phyloP scores from a whole-genome alignment of 2,888 invertebrate species.

The Ochropacha duplaris region DNA sequence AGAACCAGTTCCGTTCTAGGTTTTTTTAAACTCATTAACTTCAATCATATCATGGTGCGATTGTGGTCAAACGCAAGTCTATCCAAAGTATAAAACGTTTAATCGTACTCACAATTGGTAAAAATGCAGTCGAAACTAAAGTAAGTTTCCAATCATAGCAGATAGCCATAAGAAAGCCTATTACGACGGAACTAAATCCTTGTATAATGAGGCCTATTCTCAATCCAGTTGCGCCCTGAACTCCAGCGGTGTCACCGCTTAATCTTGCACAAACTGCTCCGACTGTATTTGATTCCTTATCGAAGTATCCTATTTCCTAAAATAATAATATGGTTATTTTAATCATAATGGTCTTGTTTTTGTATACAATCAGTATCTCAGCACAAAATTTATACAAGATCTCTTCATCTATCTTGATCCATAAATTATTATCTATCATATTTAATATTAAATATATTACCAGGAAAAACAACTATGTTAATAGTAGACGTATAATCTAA shows the following conservation, averaged over 20 bases:
- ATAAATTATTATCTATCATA: too few species aligned
- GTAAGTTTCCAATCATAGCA: constrained; percentile 85
- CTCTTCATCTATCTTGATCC: too few species aligned
- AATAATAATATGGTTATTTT: not conserved
- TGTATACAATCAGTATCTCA: too few species aligned
- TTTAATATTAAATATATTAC: too few species aligned
- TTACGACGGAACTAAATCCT: constrained; percentile 82
- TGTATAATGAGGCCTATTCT: constrained; percentile 84
- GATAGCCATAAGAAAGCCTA: constrained; percentile 83
- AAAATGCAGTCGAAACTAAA: constrained; percentile 81
- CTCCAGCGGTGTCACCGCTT: constrained; percentile 85
- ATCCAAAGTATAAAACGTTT: too few species aligned
- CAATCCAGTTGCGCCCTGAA: constrained; percentile 85
- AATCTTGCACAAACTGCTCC: constrained; percentile 85
- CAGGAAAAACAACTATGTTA: too few species aligned
- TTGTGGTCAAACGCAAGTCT: too few species aligned
- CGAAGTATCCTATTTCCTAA: constrained; percentile 86
- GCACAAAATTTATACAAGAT: too few species aligned
- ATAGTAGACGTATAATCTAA: constrained; percentile 15
- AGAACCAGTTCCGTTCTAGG: too few species aligned
- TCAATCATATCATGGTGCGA: too few species aligned
- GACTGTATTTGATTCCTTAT: constrained; percentile 83
- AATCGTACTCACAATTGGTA: constrained; percentile 78
- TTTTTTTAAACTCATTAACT: too few species aligned
- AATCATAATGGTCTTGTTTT: too few species aligned